A percentile compares a stretch with the other conserved stretches of the same genome.
Conservation (phyloP, 1,140 invertebrate genomes). For the Carposina sasakii region DNA sequence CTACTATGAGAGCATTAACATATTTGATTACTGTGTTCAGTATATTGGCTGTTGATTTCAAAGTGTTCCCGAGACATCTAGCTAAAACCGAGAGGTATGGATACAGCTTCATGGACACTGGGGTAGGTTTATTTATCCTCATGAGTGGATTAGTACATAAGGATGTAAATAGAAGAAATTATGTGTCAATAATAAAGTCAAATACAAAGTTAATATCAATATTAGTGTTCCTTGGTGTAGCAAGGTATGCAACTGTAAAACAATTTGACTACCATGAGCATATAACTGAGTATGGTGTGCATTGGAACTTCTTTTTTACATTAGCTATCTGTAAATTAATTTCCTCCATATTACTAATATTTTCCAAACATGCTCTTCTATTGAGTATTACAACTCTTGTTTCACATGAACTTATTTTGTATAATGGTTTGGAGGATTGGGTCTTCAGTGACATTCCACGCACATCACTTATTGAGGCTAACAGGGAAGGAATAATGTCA, state of each 20-base stretch:
- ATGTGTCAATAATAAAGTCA: constrained; percentile 42
- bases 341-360: constrained; percentile 74
- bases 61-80: constrained; percentile 85
- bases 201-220: constrained; percentile 59
- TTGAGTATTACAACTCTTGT: constrained; percentile 73
- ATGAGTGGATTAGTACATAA: constrained; percentile 86
- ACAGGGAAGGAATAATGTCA: constrained; percentile 92
- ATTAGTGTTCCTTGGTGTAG: constrained; percentile 81
- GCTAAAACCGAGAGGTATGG: constrained; percentile 92
- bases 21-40: constrained; percentile 85
- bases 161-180: constrained; percentile 31
- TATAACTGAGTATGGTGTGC: constrained; percentile 92
- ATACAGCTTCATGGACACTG: constrained; percentile 94
- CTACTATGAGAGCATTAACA: constrained; percentile 79
- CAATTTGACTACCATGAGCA: constrained; percentile 87
- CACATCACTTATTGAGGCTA: constrained; percentile 82
- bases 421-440: constrained; percentile 78
- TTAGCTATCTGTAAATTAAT: constrained; percentile 87
- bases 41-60: constrained; percentile 96
- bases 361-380: constrained; percentile 61
- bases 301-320: constrained; percentile 98
- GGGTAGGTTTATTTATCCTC: constrained; percentile 92
- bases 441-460: constrained; percentile 77
- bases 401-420: constrained; percentile 82
- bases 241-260: constrained; percentile 78